A percentile compares a stretch with the other conserved stretches of the same genome.
Evolutionary conservation across 2,888 invertebrate genomes (phyloP).

Genomic region (Seira sanloemensis): DNA sequence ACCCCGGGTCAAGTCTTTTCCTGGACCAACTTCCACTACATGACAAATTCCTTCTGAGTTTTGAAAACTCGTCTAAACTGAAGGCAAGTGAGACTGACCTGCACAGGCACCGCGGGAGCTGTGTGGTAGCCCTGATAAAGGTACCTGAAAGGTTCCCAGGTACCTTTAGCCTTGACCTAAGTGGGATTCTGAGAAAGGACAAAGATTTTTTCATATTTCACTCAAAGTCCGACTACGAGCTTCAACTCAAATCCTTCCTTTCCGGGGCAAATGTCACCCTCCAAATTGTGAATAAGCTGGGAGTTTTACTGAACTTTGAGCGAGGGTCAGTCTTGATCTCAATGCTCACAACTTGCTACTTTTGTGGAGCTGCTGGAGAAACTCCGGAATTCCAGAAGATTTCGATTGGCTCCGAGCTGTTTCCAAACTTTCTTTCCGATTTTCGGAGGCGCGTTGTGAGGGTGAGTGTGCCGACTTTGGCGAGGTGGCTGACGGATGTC

Average conservation of each 20-base stretch:
- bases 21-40: neutral
- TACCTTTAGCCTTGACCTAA: neutral
- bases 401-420: neutral
- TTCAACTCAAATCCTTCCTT: constrained; percentile 15
- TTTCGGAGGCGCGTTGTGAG: no score
- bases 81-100: constrained; percentile 16
- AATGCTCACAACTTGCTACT: constrained; percentile 49
- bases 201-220: constrained; percentile 60
- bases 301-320: constrained; percentile 13
- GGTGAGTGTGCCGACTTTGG: constrained; percentile 36
- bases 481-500: constrained; percentile 55
- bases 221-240: constrained; percentile 11
- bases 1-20: neutral
- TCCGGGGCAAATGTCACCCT: constrained; percentile 24
- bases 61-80: neutral
- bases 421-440: constrained; percentile 18
- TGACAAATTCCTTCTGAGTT: constrained; percentile 35
- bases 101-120: constrained; percentile 28
- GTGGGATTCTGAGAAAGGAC: constrained; percentile 54
- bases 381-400: constrained; percentile 23
- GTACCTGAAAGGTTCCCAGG: neutral
- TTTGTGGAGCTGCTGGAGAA: constrained; percentile 40
- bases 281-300: constrained; percentile 50
- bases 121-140: constrained; percentile 20
- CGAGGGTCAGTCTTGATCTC: neutral